These are phyloP conservation scores for Chesias legatella DNA, from an alignment of 2,888 invertebrate species.

Conservation along the genomic window DNA sequence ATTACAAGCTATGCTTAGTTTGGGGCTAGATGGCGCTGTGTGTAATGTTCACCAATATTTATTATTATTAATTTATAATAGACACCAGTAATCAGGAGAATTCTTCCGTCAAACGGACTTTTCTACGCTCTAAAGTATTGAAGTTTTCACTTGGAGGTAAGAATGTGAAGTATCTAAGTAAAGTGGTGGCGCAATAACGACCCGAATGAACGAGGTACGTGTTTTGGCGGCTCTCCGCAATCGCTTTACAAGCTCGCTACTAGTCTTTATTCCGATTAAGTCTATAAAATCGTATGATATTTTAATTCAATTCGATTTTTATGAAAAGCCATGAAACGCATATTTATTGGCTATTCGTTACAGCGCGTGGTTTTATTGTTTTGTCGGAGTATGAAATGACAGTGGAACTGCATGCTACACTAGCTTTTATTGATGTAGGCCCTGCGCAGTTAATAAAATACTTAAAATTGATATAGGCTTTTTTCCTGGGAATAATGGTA, in stretches of 20 bases:
- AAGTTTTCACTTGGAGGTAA: slow-evolving; percentile 17
- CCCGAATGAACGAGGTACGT: slow-evolving; percentile 70
- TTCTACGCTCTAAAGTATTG: neutral
- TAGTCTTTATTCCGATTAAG: slow-evolving; percentile 16
- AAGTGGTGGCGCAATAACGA: slow-evolving; percentile 55
- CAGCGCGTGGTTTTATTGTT: slow-evolving; percentile 42
- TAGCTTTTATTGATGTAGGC: slow-evolving; percentile 27
- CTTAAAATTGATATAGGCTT: no score
- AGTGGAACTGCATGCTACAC: slow-evolving; percentile 25
- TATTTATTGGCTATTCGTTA: slow-evolving; percentile 41
- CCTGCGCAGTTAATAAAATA: slow-evolving; percentile 12
- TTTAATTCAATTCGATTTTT: slow-evolving; percentile 29
- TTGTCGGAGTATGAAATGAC: slow-evolving; percentile 37
- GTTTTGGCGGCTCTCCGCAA: slow-evolving; percentile 69
- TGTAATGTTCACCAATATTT: no score
- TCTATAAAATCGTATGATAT: slow-evolving; percentile 18
- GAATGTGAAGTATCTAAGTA: slow-evolving; percentile 40
- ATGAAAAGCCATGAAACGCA: slow-evolving; percentile 35
- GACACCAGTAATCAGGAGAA: neutral
- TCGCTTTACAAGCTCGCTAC: slow-evolving; percentile 56
- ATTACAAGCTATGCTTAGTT: no score
- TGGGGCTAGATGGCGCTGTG: no score
- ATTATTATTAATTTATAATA: no score
- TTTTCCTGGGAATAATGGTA: no score
- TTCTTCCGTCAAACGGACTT: neutral